phyloP scores from a whole-genome alignment of 2,797 vertebrate species.

The Parotocinclus haroldoi region DNA sequence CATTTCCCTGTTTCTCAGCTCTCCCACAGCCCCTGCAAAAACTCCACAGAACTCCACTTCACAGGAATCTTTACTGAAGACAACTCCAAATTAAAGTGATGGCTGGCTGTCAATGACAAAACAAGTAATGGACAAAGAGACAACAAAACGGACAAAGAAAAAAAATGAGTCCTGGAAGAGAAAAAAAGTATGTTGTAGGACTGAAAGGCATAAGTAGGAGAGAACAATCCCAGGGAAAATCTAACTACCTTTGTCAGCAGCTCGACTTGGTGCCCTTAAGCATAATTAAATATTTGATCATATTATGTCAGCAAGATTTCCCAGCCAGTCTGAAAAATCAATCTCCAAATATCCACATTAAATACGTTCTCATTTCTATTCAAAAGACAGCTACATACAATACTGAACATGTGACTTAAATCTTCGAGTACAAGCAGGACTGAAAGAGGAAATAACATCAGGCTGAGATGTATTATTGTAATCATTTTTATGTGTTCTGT shows the following conservation, averaged over 20 bases:
- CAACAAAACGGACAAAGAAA: background rate
- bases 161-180: background rate
- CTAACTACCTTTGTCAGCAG: slow-evolving; percentile 56
- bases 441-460: slow-evolving; percentile 7
- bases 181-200: background rate
- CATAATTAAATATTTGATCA: slow-evolving; percentile 60
- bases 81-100: no score
- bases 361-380: slow-evolving; percentile 43
- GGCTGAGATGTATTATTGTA: background rate
- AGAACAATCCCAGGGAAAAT: slow-evolving; percentile 42
- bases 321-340: slow-evolving; percentile 48
- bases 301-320: slow-evolving; percentile 56
- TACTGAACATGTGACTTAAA: slow-evolving; percentile 34
- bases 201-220: background rate
- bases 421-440: slow-evolving; percentile 25
- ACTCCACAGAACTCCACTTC: no score
- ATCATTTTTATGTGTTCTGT: slow-evolving; percentile 2
- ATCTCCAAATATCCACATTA: slow-evolving; percentile 48
- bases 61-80: no score
- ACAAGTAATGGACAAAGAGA: no score
- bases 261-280: slow-evolving; percentile 46
- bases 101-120: no score
- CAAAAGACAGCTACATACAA: slow-evolving; percentile 46
- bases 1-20: no score
- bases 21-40: no score